Evolutionary conservation across 1,140 invertebrate species (phyloP).

Genomic region (Drusus annulatus): DNA sequence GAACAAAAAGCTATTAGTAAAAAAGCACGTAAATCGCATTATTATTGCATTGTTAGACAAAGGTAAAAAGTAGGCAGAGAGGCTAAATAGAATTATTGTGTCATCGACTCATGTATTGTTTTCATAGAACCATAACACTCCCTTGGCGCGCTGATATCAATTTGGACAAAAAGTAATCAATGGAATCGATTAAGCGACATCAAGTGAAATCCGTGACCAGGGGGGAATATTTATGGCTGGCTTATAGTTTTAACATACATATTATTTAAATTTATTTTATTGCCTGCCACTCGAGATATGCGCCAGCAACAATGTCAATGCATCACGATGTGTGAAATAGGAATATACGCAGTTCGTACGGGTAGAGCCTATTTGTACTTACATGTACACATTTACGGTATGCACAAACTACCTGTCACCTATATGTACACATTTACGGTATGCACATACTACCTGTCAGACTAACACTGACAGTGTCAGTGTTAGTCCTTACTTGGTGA

Average conservation of each 20-base stretch:
- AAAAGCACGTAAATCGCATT: slow-evolving; percentile 30
- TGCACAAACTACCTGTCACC: too few relatives aligned
- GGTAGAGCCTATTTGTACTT: too few relatives aligned
- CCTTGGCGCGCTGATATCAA: background rate
- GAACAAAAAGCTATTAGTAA: slow-evolving; percentile 19
- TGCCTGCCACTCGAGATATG: background rate
- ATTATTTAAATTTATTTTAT: slow-evolving; percentile 36
- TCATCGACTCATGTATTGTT: slow-evolving; percentile 21
- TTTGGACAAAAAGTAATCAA: slow-evolving; percentile 50
- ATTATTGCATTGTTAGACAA: slow-evolving; percentile 24
- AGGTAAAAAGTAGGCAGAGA: background rate
- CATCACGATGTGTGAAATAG: slow-evolving; percentile 5
- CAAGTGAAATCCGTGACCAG: slow-evolving; percentile 26
- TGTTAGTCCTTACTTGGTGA: too few relatives aligned
- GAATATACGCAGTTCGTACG: background rate
- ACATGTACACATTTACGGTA: too few relatives aligned
- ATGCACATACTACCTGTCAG: too few relatives aligned
- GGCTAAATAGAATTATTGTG: slow-evolving; percentile 30
- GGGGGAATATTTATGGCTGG: slow-evolving; percentile 39
- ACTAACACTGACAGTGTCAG: too few relatives aligned
- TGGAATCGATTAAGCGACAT: slow-evolving; percentile 20
- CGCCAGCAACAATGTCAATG: background rate
- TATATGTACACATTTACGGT: too few relatives aligned
- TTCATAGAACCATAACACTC: background rate
- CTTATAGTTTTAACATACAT: slow-evolving; percentile 29